phyloP scores from a whole-genome alignment of 37 sponge, comb jelly and placozoan species.

The Tethya wilhelma region DNA sequence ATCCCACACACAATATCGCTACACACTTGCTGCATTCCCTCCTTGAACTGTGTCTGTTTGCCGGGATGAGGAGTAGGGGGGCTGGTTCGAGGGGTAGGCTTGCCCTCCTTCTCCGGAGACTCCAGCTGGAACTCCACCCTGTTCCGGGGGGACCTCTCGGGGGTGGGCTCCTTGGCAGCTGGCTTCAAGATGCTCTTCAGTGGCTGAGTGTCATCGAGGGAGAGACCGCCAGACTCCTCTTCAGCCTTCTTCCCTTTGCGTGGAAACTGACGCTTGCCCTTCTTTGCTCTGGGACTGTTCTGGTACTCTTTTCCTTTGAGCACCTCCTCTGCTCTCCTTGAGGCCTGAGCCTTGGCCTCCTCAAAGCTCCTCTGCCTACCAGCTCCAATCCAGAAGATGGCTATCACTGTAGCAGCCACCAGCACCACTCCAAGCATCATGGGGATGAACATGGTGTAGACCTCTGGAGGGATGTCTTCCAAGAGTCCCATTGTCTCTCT shows the following conservation, averaged over 20 bases:
- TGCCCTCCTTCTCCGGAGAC: constrained; percentile 5
- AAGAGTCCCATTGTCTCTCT: constrained; percentile 7
- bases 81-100: constrained; percentile 3
- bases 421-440: constrained; percentile 15
- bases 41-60: background rate
- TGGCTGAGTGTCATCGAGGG: constrained; percentile 3
- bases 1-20: no score
- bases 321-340: constrained; percentile 22
- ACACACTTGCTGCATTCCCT: no score
- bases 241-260: constrained; percentile 17
- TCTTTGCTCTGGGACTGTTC: constrained; percentile 11
- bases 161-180: background rate
- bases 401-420: background rate
- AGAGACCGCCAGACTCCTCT: background rate
- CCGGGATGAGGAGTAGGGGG: constrained; percentile 58
- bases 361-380: constrained; percentile 41
- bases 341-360: constrained; percentile 41
- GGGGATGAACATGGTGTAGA: constrained; percentile 20
- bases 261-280: background rate
- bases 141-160: constrained; percentile 16
- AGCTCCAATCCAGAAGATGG: constrained; percentile 44
- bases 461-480: constrained; percentile 3
- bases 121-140: constrained; percentile 38
- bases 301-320: constrained; percentile 5
- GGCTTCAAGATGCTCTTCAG: constrained; percentile 37